Evolutionary conservation across 2,113 vertebrate genomes (phyloP), one percentile per base, ranked within the genome.

Genomic region (Istiophorus platypterus): DNA sequence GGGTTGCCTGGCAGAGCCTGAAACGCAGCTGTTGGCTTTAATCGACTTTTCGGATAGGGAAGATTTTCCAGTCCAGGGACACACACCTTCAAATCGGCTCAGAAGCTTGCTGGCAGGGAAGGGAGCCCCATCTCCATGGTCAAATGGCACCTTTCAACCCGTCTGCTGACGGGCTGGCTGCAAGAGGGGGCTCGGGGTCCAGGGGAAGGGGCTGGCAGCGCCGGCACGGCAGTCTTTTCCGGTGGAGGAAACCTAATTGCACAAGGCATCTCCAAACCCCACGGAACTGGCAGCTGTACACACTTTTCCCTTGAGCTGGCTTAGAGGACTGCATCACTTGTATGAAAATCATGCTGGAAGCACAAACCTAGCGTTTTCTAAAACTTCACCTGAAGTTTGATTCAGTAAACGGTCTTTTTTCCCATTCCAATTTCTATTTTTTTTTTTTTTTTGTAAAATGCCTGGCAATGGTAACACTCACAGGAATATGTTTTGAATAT

Each of bases 1-100:
- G 75, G 85, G 89, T 86, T 68, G 84, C 82, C 91, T 95, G 95
- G 94, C 94, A 94, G 76, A 83, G 90, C 86, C 93, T 93, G 87
- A 95, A 93, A 92, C 91, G 78, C 95, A 95, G 95, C 94, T 95
- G 94, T 89, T 92, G 90, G 92, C 93, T 95, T 94, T 93, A 95
- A 95, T 95, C 91, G 91, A 94, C 92, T 95, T 95, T 94, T 92
- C 83, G 89, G 92, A 90, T 92, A 73, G 89, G 87, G 83, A 90
- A 92, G 92, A 95, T 94, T 93, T 95, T 92, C 91, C 89, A 86
- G 79, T 93, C 88, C 92, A 84, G 87, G 84, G 91, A 93, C 89
- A 80, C 89, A 88, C 85, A 88, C 89, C 92, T 93, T 92, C 89
- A 95, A 95, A 95, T 94, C 93, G 87, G 88, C 93, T 94, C 90